These are phyloP conservation scores for Thalassoma bifasciatum DNA, from an alignment of 2,113 vertebrate genomes.

Conservation along the genomic window DNA sequence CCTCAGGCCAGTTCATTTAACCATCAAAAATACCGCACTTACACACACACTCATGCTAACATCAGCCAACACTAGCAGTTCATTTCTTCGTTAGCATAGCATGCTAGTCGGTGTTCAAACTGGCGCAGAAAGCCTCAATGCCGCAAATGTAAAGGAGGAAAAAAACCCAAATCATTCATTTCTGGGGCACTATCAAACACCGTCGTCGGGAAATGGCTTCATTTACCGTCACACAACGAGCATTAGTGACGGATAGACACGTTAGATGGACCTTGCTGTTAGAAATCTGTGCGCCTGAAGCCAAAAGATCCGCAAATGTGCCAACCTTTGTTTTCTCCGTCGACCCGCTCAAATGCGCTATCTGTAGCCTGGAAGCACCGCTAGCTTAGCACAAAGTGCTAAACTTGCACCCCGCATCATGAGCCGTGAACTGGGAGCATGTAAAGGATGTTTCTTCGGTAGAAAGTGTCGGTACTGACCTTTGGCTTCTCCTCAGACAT, in stretches of 20 bases:
- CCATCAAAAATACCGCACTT: neutral
- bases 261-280: rapidly evolving
- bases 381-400: constrained; percentile 58
- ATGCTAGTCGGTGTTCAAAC: constrained; percentile 55
- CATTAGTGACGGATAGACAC: rapidly evolving
- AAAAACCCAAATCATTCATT: constrained; percentile 49
- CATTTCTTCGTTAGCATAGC: constrained; percentile 59
- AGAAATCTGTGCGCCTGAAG: constrained; percentile 15
- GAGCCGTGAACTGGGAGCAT: neutral
- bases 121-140: constrained; percentile 77
- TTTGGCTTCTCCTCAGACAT: constrained; percentile 94
- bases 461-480: constrained; percentile 73
- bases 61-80: neutral
- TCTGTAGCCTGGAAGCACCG: constrained; percentile 43
- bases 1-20: no score
- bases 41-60: neutral
- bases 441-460: no score
- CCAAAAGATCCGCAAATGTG: constrained; percentile 62
- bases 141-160: constrained; percentile 68
- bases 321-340: constrained; percentile 77
- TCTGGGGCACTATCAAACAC: neutral
- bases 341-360: constrained; percentile 77
- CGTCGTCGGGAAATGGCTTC: no score
- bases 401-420: neutral
- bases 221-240: rapidly evolving